Base-by-base conservation (phyloP, 2,888 invertebrate species). In the Pristionchus maxplancki region DNA sequence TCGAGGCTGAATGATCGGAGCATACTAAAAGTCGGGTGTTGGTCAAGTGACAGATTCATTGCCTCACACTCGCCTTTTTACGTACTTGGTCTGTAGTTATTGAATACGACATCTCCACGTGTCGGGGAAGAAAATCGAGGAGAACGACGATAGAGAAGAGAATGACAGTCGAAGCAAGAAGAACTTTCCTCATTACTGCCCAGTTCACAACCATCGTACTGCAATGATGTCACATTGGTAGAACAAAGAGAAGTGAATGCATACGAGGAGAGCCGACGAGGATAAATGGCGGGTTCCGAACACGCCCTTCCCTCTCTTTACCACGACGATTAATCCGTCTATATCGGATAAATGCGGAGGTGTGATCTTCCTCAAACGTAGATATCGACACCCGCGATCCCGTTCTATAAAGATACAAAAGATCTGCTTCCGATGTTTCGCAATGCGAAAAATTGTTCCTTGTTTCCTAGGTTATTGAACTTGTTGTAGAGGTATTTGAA, bases 341-440 rank as follows among this genome's bases (percentile, higher is more conserved):
- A 37, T 71, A 71, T 71, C 71, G 37, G 71, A 37, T 71, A 20
- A 71, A 37, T 71, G 71, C 71, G 71, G 71, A 71, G 71, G 71
- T 71, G 71, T 71, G 71, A 71, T 71, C 71, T 37, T 37, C 24
- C 37, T 20, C 20, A 24, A 9, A 37, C 28, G n/a, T 0, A 15
- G 9, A 64, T 37, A 71, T 71, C 71, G 71, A 40, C 71, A 37
- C 37, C 34, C 37, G 17, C 37, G 71, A 37, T 24, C 71, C 71
- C 37, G 71, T 37, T 71, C 71, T 71, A 37, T 71, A 40, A 71
- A 71, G 71, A 71, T 71, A 1, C n/a, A 24, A 58, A 58, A 58
- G n/a, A 58, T 58, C n/a, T 11, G 58, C n/a, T 9, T 58, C 5
- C 58, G 58, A n/a, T 5, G 1, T 58, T 58, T 3, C n/a, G 0